Evolutionary conservation across 2,797 vertebrate species (phyloP).

Genomic region (Megalops cyprinoides): DNA sequence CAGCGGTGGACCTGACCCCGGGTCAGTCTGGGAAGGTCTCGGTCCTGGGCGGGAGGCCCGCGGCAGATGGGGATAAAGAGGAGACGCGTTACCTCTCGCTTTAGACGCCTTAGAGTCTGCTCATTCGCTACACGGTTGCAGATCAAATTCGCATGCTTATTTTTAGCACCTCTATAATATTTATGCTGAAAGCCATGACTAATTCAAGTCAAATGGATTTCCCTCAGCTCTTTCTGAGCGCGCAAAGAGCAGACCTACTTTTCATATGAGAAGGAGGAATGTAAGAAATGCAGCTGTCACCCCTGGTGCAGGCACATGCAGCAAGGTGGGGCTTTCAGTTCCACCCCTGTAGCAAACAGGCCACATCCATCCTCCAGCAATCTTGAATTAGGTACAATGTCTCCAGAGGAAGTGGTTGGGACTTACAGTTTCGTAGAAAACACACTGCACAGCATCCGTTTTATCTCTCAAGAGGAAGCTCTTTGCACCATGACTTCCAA

Average conservation of each 20-base stretch:
- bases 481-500: constrained; percentile 83
- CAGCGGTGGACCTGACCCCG: constrained; percentile 90
- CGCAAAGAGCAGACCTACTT: neutral
- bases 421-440: constrained; percentile 96
- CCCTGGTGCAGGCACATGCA: no score
- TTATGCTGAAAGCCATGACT: constrained; percentile 2
- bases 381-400: constrained; percentile 33
- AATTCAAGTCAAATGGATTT: constrained; percentile 21
- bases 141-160: neutral
- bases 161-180: constrained; percentile 2
- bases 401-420: constrained; percentile 50
- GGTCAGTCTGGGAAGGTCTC: constrained; percentile 87
- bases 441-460: constrained; percentile 80
- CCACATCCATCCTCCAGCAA: neutral
- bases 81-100: neutral
- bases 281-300: neutral
- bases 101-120: neutral
- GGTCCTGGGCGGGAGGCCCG: constrained; percentile 78
- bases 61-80: neutral
- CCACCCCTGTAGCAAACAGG: neutral
- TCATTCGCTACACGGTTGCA: neutral
- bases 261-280: no score
- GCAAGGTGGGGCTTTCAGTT: neutral
- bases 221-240: neutral
- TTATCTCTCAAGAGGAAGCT: constrained; percentile 90